A percentile compares a stretch with the other conserved stretches of the same genome.
These are phyloP conservation scores for Trididemnum miniatum DNA, from an alignment of 23 tunicate genomes.

Conservation along the genomic window DNA sequence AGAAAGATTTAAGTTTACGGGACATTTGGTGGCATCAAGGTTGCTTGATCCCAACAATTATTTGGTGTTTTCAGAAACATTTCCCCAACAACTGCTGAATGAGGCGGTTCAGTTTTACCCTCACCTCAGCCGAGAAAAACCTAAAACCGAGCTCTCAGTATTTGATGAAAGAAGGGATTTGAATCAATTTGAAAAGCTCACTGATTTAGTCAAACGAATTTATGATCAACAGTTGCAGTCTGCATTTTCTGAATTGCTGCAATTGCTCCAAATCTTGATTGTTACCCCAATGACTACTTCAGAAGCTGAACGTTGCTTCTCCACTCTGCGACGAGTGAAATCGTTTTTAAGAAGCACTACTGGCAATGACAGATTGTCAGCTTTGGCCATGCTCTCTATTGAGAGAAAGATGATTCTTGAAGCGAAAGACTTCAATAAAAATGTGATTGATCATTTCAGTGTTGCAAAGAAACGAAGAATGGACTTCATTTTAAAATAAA, in stretches of 20 bases:
- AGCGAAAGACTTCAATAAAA: conserved; percentile 4
- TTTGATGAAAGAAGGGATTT: conserved; percentile 10
- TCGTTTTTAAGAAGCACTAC: not conserved
- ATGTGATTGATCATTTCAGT: not conserved
- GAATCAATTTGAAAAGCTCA: conserved; percentile 1
- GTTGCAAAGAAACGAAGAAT: not conserved
- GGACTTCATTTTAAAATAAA: conserved; percentile 6
- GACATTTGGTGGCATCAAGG: conserved; percentile 25
- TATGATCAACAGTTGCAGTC: not conserved
- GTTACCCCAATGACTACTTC: conserved; percentile 31
- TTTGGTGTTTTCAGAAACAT: not conserved
- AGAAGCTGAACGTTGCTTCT: conserved; percentile 12
- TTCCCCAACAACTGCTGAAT: not conserved
- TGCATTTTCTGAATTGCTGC: conserved; percentile 1
- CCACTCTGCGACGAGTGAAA: conserved; percentile 1
- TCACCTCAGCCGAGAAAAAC: not conserved
- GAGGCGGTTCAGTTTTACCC: not conserved
- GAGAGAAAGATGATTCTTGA: conserved; percentile 1
- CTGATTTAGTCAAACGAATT: not conserved
- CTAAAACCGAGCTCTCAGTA: conserved; percentile 2
- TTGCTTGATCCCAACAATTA: not conserved
- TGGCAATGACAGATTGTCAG: conserved; percentile 14
- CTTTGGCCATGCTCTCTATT: conserved; percentile 12
- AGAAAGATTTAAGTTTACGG: conserved; percentile 14
- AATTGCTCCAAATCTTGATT: conserved; percentile 10